Evolutionary conservation across 2,113 vertebrate species (phyloP), one percentile per base, ranked within the genome.

Genomic region (Onychostoma macrolepis): DNA sequence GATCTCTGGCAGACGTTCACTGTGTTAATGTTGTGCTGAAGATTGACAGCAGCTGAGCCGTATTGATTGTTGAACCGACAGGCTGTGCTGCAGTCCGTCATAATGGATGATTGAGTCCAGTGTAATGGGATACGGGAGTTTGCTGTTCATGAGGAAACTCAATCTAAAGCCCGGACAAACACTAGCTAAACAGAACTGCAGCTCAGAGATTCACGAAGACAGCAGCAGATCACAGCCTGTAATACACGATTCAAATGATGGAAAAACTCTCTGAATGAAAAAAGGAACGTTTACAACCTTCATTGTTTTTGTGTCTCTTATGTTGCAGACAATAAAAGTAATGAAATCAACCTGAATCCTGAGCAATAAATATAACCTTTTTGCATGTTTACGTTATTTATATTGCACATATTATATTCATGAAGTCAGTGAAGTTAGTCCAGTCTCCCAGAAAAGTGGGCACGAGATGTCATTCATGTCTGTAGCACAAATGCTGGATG

Each of bases 11-110:
- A 36, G 33, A 36, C 33, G 4, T 4, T 3, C 2, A 1, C 33
- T 36, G 38, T 41, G 38, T 7, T 41, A 41, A 8, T 41, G 38
- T 1, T 41, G 38, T 41, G 38, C 43, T 43, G 43, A 43, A 2
- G 43, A 2, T 43, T 63, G 69, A 83, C 50, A 63, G 43, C 38
- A 21, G 36, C 24, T 75, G 63, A 75, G 69, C 7, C 4, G 3
- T 78, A 85, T 78, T 85, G 84, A 85, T 85, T 78, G 33, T 79
- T 10, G 30, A 36, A 65, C 50, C 45, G 84, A 65, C 36, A 78
- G 38, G 6, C 38, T 13, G 58, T 12, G 11, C 38, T 48, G 33
- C 10, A 26, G 19, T 80, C 77, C 10, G 48, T 56, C 50, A 56
- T 56, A 56, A 56, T 17, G 76, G 41, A 50, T 36, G 28, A 67